Conservation (phyloP, 2,113 vertebrate genomes). For the Phodopus roborovskii region DNA sequence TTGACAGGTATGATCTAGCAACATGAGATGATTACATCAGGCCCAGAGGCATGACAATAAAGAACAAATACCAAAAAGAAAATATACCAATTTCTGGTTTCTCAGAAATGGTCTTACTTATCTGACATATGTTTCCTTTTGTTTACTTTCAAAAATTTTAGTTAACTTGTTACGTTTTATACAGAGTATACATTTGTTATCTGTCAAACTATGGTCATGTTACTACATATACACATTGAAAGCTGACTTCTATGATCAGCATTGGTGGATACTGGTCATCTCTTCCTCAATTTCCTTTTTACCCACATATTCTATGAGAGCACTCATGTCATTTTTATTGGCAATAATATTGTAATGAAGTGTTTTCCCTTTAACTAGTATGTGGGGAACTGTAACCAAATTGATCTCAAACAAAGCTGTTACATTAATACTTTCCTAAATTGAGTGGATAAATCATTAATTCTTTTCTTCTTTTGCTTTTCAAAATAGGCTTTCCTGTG, state of each 20-base stretch:
- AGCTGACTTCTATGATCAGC: background rate
- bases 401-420: slow-evolving; percentile 24
- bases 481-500: too few species aligned
- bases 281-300: background rate
- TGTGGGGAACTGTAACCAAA: slow-evolving; percentile 21
- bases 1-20: background rate
- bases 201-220: background rate
- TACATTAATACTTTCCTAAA: slow-evolving; percentile 22
- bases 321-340: background rate
- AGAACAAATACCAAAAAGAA: background rate
- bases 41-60: fast-evolving
- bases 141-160: background rate
- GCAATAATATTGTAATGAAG: background rate
- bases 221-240: background rate
- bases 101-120: background rate
- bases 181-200: background rate
- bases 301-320: background rate
- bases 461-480: too few species aligned
- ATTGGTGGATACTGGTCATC: background rate
- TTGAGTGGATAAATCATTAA: background rate
- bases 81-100: background rate
- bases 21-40: background rate
- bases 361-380: background rate
- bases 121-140: background rate
- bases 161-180: background rate